Conservation (phyloP, 2,888 invertebrate species). For the Stenchaetothrips biformis region DNA sequence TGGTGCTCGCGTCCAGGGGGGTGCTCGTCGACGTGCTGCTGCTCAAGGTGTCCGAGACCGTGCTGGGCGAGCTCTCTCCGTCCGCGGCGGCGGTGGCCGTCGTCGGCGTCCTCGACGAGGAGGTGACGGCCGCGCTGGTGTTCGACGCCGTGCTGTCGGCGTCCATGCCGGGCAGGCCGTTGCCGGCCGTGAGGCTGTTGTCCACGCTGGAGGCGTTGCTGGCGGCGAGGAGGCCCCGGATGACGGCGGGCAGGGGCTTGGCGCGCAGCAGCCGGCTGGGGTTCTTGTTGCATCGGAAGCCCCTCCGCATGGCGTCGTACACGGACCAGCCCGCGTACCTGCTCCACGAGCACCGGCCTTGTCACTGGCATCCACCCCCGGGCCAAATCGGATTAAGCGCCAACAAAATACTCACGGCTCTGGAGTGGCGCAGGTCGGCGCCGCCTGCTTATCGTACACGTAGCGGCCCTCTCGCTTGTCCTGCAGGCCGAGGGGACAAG, state of each 20-base stretch:
- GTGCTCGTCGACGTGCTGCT: neutral
- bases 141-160: neutral
- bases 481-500: conserved; percentile 31
- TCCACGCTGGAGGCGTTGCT: neutral
- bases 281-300: conserved; percentile 20
- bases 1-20: neutral
- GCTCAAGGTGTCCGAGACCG: neutral
- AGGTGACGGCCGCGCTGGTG: neutral
- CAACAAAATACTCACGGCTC: neutral
- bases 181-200: neutral
- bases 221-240: neutral
- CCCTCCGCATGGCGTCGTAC: conserved; percentile 13
- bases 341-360: too few species aligned
- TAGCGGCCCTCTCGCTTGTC: conserved; percentile 41
- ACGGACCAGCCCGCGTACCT: conserved; percentile 6
- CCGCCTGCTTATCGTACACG: conserved; percentile 54
- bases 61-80: neutral
- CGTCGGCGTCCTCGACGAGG: neutral
- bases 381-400: too few species aligned
- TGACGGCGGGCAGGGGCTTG: neutral
- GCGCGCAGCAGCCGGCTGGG: neutral
- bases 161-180: neutral
- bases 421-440: conserved; percentile 58
- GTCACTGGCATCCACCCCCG: too few species aligned
- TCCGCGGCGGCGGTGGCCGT: neutral